These are phyloP conservation scores for Cryptoblepharus egeriae DNA, from an alignment of 2,797 vertebrate species.

Conservation along the genomic window DNA sequence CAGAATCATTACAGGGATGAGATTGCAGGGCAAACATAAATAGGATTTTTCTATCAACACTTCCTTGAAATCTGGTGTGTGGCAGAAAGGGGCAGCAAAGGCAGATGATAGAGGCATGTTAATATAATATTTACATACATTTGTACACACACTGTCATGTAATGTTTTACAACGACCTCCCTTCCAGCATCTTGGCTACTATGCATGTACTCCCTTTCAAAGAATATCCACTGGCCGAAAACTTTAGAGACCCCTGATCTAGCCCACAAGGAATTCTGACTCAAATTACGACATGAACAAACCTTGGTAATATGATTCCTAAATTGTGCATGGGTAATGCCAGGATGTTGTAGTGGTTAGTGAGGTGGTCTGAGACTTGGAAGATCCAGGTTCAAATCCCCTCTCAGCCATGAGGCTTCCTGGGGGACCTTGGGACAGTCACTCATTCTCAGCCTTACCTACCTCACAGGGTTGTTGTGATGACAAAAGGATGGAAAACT, in stretches of 20 bases:
- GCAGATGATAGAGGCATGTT: background rate
- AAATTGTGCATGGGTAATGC: too few relatives aligned
- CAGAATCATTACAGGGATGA: conserved; percentile 44
- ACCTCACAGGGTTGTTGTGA: too few relatives aligned
- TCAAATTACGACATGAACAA: background rate
- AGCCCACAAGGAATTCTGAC: background rate
- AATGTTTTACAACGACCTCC: conserved; percentile 40
- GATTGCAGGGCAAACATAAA: conserved; percentile 10
- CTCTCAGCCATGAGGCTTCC: too few relatives aligned
- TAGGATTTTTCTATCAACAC: background rate
- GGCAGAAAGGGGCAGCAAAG: background rate
- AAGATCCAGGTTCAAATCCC: too few relatives aligned
- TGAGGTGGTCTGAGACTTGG: too few relatives aligned
- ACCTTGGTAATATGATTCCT: background rate
- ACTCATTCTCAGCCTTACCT: too few relatives aligned
- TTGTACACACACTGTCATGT: conserved; percentile 37
- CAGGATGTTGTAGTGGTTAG: too few relatives aligned
- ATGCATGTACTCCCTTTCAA: background rate
- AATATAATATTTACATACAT: conserved; percentile 57
- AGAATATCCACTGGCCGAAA: background rate
- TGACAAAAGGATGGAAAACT: too few relatives aligned
- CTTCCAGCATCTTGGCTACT: conserved; percentile 9
- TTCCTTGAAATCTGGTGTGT: background rate
- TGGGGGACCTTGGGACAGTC: too few relatives aligned
- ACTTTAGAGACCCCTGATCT: too few relatives aligned